Evolutionary conservation across 2,113 vertebrate genomes (phyloP), one percentile per base, ranked within the genome.

Genomic region (Progne subis): DNA sequence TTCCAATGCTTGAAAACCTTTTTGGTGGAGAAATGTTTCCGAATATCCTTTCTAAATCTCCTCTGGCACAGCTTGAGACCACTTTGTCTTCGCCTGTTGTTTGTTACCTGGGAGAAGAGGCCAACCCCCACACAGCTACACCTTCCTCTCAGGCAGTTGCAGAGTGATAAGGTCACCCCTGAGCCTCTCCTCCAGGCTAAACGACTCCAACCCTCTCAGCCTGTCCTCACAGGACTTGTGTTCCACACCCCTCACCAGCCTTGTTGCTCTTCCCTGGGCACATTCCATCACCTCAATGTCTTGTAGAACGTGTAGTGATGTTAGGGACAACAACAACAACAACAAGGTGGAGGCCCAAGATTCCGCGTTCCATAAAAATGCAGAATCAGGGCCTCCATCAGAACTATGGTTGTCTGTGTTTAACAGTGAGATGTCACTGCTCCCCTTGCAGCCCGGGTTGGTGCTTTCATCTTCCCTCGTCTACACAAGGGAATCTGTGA

Each of bases 291-390:
- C 10, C 17, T 61, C 61, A 18, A 1, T 31, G 43, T 43, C 25
- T 9, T 32, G 41, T 37, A 32, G 71, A 55, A 53, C 15, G 55
- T 37, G 25, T 55, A 5, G 31, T 19, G n/a, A 32, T 56, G 55
- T 63, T 44, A 75, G 47, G 6, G n/a, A 78, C 44, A 43, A 18
- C 4, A 50, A 29, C 5, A 44, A 17, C 1, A 8, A 32, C 23
- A 43, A 64, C n/a, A 20, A 57, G 46, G 37, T 1, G 15, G 72
- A 77, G 6, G 16, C 39, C n/a, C 59, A n/a, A 50, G 24, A 60
- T 80, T 63, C 79, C n/a, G 12, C 0, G 0, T 63, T 61, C 15
- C 29, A 1, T 24, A 32, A 34, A 13, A 25, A 18, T 1, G 9
- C 34, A 74, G 67, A 52, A 32, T 25, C 63, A 47, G 76, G 21